phyloP scores from a whole-genome alignment of 2,113 vertebrate genomes.

The Vulpes lagopus region DNA sequence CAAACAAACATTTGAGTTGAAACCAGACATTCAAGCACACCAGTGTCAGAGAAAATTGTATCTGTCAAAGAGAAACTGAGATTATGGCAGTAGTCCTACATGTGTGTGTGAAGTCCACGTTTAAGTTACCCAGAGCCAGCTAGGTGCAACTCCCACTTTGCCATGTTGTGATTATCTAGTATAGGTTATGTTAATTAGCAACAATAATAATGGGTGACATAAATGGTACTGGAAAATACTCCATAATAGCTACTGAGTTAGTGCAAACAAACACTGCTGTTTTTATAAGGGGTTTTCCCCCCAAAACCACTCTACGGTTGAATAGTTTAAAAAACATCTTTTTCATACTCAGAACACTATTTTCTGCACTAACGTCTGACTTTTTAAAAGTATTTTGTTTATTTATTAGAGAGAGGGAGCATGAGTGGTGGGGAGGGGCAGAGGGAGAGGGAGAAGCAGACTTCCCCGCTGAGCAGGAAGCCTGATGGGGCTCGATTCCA shows the following conservation, averaged over 20 bases:
- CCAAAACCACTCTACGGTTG: neutral
- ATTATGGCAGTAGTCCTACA: neutral
- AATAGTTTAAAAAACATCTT: neutral
- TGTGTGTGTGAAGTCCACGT: neutral
- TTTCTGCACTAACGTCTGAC: neutral
- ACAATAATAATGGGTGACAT: neutral
- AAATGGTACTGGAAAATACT: neutral
- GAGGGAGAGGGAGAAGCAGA: neutral
- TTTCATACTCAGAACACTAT: neutral
- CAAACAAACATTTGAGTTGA: neutral
- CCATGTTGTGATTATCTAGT: neutral
- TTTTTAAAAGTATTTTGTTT: neutral
- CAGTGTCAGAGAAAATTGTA: neutral
- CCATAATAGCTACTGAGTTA: neutral
- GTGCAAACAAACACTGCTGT: neutral
- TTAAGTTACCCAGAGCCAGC: neutral
- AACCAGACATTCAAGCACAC: neutral
- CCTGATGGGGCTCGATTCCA: neutral
- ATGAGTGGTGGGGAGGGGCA: neutral
- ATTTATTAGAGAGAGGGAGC: neutral
- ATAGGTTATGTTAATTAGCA: neutral
- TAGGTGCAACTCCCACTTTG: neutral
- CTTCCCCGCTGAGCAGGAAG: neutral
- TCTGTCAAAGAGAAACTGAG: neutral
- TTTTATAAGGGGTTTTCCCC: neutral